Evolutionary conservation across 1,140 invertebrate genomes (phyloP).

Genomic region (Achatina immaculata): DNA sequence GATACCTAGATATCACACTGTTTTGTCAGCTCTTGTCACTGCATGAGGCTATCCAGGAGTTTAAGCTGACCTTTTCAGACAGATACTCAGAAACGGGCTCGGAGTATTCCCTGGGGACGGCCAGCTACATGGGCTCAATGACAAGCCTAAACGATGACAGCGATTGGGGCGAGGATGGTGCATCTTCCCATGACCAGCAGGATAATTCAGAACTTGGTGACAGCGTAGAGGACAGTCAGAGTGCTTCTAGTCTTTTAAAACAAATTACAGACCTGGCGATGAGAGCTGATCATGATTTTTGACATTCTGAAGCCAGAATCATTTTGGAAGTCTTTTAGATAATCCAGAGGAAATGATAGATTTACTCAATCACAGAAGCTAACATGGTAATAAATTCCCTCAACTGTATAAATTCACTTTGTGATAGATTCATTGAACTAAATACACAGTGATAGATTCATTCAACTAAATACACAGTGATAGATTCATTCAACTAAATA

Average conservation of each 20-base stretch:
- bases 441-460: too few relatives aligned
- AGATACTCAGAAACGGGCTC: conserved; percentile 74
- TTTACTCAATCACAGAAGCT: too few relatives aligned
- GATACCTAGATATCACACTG: conserved; percentile 86
- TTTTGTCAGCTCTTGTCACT: conserved; percentile 88
- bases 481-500: too few relatives aligned
- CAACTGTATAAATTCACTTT: too few relatives aligned
- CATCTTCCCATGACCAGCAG: not conserved
- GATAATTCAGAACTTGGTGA: conserved; percentile 3
- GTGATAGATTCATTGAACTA: too few relatives aligned
- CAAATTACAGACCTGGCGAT: conserved; percentile 21
- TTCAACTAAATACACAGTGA: too few relatives aligned
- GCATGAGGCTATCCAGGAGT: conserved; percentile 89
- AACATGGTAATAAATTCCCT: too few relatives aligned
- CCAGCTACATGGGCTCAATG: conserved; percentile 49
- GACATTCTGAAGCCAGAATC: not conserved
- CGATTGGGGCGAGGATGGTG: conserved; percentile 42
- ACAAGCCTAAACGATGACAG: conserved; percentile 45
- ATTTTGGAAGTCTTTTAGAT: too few relatives aligned
- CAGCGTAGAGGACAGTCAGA: not conserved
- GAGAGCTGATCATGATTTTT: conserved; percentile 32
- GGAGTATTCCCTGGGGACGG: conserved; percentile 52
- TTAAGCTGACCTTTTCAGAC: conserved; percentile 81
- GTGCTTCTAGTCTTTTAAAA: conserved; percentile 17
- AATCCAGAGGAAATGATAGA: too few relatives aligned